Percentiles rank a stretch among this genome's conserved stretches.
phyloP scores from a whole-genome alignment of 2,797 vertebrate genomes.

The Gastrophryne carolinensis region DNA sequence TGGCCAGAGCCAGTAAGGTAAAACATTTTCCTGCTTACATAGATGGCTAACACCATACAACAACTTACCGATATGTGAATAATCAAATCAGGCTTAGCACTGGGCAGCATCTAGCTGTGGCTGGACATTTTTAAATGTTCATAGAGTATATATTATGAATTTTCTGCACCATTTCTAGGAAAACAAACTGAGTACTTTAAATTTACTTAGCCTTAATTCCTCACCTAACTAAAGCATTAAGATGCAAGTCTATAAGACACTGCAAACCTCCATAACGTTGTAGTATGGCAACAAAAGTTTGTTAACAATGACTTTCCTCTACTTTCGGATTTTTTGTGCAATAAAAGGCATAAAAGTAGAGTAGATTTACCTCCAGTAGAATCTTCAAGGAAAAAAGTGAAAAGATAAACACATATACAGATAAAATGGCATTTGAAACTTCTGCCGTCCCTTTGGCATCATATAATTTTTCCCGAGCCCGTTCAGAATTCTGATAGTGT shows the following conservation, averaged over 20 bases:
- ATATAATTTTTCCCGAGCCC: conserved; percentile 70
- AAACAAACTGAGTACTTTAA: too few relatives aligned
- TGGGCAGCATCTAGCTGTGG: too few relatives aligned
- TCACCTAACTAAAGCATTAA: too few relatives aligned
- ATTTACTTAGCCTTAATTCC: too few relatives aligned
- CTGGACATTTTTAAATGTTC: too few relatives aligned
- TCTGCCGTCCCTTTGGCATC: conserved; percentile 66
- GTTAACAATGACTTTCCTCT: conserved; percentile 25
- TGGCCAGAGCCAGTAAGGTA: too few relatives aligned
- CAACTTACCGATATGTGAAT: too few relatives aligned
- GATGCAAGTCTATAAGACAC: background rate
- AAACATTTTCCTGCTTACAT: too few relatives aligned
- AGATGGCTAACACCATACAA: too few relatives aligned
- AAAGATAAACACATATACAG: conserved; percentile 53
- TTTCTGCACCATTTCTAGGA: too few relatives aligned
- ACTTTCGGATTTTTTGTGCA: conserved; percentile 37
- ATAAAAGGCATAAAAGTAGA: conserved; percentile 55
- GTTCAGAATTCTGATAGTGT: conserved; percentile 78
- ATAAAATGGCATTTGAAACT: conserved; percentile 63
- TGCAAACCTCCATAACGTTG: background rate
- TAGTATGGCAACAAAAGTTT: background rate
- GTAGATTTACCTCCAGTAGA: conserved; percentile 52
- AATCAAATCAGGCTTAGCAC: too few relatives aligned
- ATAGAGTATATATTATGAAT: too few relatives aligned
- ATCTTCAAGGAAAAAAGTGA: conserved; percentile 48